Conservation (phyloP, 2,113 vertebrate species). For the Solea senegalensis region DNA sequence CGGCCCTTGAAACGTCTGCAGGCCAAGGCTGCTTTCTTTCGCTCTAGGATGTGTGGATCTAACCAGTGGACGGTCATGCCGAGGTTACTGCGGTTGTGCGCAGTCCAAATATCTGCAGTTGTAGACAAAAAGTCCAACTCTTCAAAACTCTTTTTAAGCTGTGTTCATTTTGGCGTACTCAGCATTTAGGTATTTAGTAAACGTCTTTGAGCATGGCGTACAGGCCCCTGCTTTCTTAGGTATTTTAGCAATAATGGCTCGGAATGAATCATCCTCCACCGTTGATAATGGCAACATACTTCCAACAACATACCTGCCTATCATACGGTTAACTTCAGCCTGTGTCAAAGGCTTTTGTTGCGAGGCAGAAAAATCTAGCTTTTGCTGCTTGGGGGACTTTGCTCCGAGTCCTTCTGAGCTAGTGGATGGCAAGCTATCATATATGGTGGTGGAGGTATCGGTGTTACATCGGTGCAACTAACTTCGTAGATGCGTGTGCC, state of each 20-base stretch:
- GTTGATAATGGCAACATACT: neutral
- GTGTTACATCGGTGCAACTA: no score
- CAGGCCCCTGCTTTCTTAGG: neutral
- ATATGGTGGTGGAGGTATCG: no score
- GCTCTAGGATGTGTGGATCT: slow-evolving; percentile 1
- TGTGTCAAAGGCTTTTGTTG: slow-evolving; percentile 8
- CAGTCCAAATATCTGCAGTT: slow-evolving; percentile 10
- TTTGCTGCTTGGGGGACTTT: no score
- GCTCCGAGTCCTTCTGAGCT: no score
- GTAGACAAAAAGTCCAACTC: neutral
- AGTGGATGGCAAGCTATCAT: no score
- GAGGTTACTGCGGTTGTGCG: slow-evolving; percentile 12
- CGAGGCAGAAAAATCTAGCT: no score
- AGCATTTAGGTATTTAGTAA: neutral
- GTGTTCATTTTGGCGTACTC: neutral
- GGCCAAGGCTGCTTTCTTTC: slow-evolving; percentile 2
- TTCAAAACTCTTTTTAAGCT: neutral
- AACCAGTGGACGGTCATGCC: slow-evolving; percentile 5
- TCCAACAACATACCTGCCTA: slow-evolving; percentile 14
- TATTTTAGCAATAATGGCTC: neutral
- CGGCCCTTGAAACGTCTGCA: neutral
- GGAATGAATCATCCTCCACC: neutral
- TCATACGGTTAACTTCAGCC: neutral
- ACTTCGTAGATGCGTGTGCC: no score
- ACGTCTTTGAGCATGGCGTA: neutral